Evolutionary conservation across 1,140 invertebrate genomes (phyloP).

Genomic region (Trichonephila inaurata): DNA sequence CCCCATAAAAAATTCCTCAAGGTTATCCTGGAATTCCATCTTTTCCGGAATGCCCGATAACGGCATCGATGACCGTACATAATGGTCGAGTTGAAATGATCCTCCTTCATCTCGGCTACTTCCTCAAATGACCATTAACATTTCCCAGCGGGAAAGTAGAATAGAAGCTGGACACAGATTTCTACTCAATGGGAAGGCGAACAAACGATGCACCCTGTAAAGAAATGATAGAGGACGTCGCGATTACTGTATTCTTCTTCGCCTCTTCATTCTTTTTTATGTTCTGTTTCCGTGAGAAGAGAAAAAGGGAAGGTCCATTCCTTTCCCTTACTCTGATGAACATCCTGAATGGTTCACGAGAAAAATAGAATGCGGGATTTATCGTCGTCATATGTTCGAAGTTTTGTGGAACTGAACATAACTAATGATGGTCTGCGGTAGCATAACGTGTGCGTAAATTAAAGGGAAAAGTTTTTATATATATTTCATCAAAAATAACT

Average conservation of each 20-base stretch:
- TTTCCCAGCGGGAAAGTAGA: background rate
- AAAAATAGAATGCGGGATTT: background rate
- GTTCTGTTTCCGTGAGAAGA: background rate
- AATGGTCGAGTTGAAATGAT: background rate
- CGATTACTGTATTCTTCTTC: background rate
- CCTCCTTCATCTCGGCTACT: conserved; percentile 2
- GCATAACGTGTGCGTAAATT: too few relatives aligned
- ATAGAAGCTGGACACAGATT: background rate
- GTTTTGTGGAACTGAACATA: background rate
- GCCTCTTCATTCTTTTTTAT: background rate
- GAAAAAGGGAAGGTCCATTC: background rate
- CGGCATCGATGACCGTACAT: background rate
- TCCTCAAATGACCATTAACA: conserved; percentile 15
- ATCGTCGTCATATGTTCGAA: background rate
- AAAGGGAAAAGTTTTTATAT: too few relatives aligned
- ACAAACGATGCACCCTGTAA: background rate
- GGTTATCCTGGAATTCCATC: background rate
- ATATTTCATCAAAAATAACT: too few relatives aligned
- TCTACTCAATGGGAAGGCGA: background rate
- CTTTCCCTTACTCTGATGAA: conserved; percentile 14
- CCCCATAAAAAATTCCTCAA: background rate
- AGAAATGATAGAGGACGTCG: background rate
- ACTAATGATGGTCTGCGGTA: background rate
- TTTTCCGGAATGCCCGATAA: background rate
- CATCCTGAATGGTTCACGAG: background rate